These are phyloP conservation scores for Stenichneumon culpator DNA, from an alignment of 2,888 invertebrate genomes.

Conservation along the genomic window DNA sequence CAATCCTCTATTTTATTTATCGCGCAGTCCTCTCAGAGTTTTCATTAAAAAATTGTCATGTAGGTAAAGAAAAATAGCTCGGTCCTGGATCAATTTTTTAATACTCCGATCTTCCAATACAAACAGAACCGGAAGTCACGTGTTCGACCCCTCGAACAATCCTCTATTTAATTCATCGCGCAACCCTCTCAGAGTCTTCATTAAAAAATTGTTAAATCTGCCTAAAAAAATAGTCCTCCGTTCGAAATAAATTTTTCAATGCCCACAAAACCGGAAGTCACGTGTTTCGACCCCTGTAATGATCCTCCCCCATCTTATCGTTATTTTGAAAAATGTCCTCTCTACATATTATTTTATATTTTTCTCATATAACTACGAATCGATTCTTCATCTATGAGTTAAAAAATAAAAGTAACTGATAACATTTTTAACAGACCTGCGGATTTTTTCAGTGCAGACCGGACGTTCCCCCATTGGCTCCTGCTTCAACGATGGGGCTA, in stretches of 20 bases:
- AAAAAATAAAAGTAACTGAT: neutral
- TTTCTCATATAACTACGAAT: neutral
- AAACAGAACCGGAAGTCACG: neutral
- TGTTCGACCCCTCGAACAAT: neutral
- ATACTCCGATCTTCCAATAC: neutral
- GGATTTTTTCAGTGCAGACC: neutral
- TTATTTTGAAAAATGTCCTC: neutral
- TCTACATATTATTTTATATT: neutral
- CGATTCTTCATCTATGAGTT: neutral
- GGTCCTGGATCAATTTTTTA: neutral
- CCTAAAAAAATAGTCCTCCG: neutral
- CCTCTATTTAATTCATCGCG: no score
- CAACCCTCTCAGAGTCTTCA: neutral
- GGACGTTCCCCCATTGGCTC: conserved; percentile 10
- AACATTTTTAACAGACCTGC: conserved; percentile 35
- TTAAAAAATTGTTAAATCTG: neutral
- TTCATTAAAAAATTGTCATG: neutral
- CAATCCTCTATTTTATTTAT: neutral
- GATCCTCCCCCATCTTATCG: neutral
- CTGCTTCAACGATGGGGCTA: conserved; percentile 6
- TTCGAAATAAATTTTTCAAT: neutral
- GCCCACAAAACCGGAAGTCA: neutral
- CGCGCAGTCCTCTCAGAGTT: neutral
- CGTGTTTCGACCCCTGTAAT: neutral
- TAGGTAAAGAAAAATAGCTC: neutral